Evolutionary conservation across 2,113 vertebrate genomes (phyloP), one percentile per base, ranked within the genome.

Genomic region (Myotis lucifugus): DNA sequence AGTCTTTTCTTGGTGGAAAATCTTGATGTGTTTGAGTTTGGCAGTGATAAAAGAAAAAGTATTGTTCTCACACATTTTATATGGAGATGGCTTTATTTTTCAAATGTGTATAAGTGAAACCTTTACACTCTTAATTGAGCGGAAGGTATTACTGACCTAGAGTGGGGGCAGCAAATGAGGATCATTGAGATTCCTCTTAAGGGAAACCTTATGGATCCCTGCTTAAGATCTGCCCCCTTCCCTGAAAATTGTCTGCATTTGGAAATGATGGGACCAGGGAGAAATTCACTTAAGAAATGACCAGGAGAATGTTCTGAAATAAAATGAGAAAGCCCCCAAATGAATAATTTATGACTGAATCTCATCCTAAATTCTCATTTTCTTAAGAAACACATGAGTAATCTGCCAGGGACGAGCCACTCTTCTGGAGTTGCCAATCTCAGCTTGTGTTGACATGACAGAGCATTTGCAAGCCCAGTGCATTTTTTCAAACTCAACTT

Each of bases 341-440:
- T 94, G 95, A 97, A 95, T 96, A 94, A 96, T 94, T 94, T 95
- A 95, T 95, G 64, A 90, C 72, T 1, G 17, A 83, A 40, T 48
- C 69, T 84, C 73, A 69, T 52, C 37, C 81, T 95, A 85, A 88
- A 67, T 88, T 94, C 82, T 96, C 81, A 78, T 93, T 93, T 97
- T 96, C 88, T 79, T 92, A 90, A 96, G 92, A 77, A 96, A 86
- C 93, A 90, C 82, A 50, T 3, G 81, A 91, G 32, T 52, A 64
- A 61, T 79, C 56, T 90, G 78, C 94, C 70, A 84, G 85, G 34
- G 54, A 77, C 7, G 69, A 95, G 17, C 56, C 18, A 12, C n/a
- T 86, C 19, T 96, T 96, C 82, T 81, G 37, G 72, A 95, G 56
- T 82, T 95, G 94, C 90, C 90, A 83, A 9, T 96, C 95, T 92